A percentile compares a stretch with the other conserved stretches of the same genome.
Conservation (phyloP, 2,113 vertebrate species). For the Carollia perspicillata region DNA sequence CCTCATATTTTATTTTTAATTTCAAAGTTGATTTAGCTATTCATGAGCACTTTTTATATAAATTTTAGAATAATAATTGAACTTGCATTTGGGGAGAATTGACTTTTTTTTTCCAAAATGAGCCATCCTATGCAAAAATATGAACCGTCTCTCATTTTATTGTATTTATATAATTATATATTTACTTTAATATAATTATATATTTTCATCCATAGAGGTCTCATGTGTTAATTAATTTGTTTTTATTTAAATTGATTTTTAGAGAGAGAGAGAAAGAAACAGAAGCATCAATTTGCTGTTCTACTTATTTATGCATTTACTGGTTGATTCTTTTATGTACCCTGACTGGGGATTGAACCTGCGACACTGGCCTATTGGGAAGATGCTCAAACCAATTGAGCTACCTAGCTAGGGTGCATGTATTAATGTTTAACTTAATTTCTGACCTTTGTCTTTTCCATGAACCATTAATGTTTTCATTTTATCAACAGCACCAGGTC, state of each 20-base stretch:
- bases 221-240: background rate
- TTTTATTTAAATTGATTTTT: too few species aligned
- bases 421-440: conserved; percentile 13
- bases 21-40: background rate
- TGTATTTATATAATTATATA: background rate
- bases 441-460: background rate
- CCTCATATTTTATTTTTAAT: background rate
- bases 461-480: background rate
- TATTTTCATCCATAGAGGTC: background rate
- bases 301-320: too few species aligned
- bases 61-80: conserved; percentile 1
- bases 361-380: too few species aligned
- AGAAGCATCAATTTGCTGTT: too few species aligned
- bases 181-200: background rate
- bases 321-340: too few species aligned
- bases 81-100: background rate
- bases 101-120: background rate
- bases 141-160: background rate
- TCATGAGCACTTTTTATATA: background rate
- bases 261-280: too few species aligned
- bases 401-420: background rate
- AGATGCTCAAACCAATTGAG: too few species aligned
- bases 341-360: too few species aligned
- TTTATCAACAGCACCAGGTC: background rate
- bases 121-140: background rate